Base-by-base conservation (phyloP, 2,888 invertebrate species). In the Diogma glabrata region DNA sequence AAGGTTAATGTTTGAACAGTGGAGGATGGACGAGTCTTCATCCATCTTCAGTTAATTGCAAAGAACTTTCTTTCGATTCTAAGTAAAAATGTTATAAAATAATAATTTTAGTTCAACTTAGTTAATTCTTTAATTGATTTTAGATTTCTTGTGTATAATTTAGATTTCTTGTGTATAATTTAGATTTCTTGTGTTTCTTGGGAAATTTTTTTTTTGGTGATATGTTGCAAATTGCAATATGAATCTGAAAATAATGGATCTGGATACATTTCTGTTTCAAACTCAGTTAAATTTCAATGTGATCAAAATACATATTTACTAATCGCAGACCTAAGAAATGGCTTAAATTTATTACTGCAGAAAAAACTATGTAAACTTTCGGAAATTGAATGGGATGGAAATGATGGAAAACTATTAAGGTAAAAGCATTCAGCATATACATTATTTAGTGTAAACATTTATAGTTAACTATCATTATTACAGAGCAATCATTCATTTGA, bases 181-280 rank as follows among this genome's bases (percentile, higher is more conserved):
- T n/a, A n/a, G n/a, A n/a, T n/a, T n/a, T n/a, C n/a, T n/a, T n/a
- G n/a, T n/a, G n/a, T n/a, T n/a, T n/a, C n/a, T n/a, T n/a, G n/a
- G n/a, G n/a, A n/a, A n/a, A n/a, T n/a, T n/a, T n/a, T n/a, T 89
- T 95, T 64, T 92, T 94, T 64, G 90, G 90, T 0, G 86, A 91
- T 59, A 70, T 72, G 16, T 72, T 82, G 48, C 61, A 64, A 26
- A 61, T 69, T 56, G 65, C n/a, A n/a, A n/a, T n/a, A n/a, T n/a
- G n/a, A n/a, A n/a, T n/a, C n/a, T n/a, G n/a, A n/a, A n/a, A n/a
- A n/a, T n/a, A n/a, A n/a, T n/a, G n/a, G n/a, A n/a, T n/a, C n/a
- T n/a, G n/a, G n/a, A n/a, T n/a, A n/a, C n/a, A n/a, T n/a, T n/a
- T n/a, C n/a, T n/a, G n/a, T n/a, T n/a, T n/a, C n/a, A n/a, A n/a